A percentile compares a stretch with the other conserved stretches of the same genome.
Conservation (phyloP, 2,797 vertebrate genomes). For the Mionectes olivaceus region DNA sequence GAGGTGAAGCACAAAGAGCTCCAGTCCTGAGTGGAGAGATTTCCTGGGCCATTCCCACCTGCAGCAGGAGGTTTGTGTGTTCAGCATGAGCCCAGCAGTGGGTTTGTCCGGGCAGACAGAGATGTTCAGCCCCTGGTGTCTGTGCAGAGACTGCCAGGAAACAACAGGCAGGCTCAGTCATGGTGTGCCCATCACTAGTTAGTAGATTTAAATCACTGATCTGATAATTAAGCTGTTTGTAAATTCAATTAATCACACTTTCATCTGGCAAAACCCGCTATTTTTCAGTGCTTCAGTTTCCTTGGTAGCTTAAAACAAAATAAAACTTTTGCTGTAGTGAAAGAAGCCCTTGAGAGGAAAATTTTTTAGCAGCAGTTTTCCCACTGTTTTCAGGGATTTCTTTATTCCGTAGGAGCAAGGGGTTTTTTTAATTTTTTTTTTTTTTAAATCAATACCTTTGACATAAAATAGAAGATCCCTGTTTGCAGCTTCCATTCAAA, state of each 20-base stretch:
- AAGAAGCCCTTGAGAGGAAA: background rate
- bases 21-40: background rate
- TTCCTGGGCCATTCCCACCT: fast-evolving
- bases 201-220: background rate
- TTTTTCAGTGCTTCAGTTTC: background rate
- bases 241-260: background rate
- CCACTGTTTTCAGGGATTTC: background rate
- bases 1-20: background rate
- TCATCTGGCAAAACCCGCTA: background rate
- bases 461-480: background rate
- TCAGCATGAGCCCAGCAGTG: background rate
- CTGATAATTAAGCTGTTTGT: background rate
- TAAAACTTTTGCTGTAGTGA: background rate
- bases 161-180: background rate
- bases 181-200: background rate
- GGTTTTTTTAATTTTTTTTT: background rate
- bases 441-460: background rate
- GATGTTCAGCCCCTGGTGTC: background rate
- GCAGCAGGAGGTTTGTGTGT: background rate
- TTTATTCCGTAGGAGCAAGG: background rate
- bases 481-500: background rate
- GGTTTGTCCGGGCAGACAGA: fast-evolving
- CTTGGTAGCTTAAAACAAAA: background rate
- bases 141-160: background rate
- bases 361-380: background rate